Evolutionary conservation across 2,888 invertebrate species (phyloP).

Genomic region (Acronicta psi): DNA sequence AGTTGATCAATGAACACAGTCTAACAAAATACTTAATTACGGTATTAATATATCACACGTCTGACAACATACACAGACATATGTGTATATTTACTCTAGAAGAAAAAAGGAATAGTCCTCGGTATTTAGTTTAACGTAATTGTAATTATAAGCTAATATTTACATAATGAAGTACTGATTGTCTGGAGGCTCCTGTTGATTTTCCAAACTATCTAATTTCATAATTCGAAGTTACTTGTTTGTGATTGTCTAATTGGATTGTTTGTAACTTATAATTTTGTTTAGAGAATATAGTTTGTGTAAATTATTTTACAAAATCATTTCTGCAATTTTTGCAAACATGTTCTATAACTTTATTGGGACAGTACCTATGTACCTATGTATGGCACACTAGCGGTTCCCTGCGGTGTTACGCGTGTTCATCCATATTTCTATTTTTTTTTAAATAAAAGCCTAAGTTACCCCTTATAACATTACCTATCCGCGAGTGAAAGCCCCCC

Average conservation of each 20-base stretch:
- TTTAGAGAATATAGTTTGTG: too few relatives aligned
- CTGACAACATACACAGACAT: conserved; percentile 3
- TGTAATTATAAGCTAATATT: conserved; percentile 37
- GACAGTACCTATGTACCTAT: too few relatives aligned
- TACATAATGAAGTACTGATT: conserved; percentile 35
- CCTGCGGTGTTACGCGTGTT: too few relatives aligned
- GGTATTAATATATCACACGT: conserved; percentile 18
- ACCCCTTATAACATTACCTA: too few relatives aligned
- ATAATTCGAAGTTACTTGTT: conserved; percentile 4
- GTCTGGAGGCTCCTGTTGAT: conserved; percentile 24
- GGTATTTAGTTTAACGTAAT: conserved; percentile 25
- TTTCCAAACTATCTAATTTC: conserved; percentile 30
- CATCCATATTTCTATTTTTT: too few relatives aligned
- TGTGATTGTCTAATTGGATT: conserved; percentile 2
- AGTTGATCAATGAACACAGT: conserved; percentile 1
- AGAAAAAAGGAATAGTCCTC: conserved; percentile 21
- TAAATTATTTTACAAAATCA: too few relatives aligned
- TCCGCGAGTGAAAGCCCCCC: too few relatives aligned
- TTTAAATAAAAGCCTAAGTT: too few relatives aligned
- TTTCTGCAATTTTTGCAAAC: too few relatives aligned
- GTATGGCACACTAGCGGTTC: too few relatives aligned
- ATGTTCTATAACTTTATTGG: too few relatives aligned
- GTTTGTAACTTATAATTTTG: neutral
- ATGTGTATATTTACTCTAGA: conserved; percentile 34
- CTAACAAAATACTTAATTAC: conserved; percentile 15